These are phyloP conservation scores for Drosophila limbata DNA, from an alignment of 2,888 invertebrate species.

Conservation along the genomic window DNA sequence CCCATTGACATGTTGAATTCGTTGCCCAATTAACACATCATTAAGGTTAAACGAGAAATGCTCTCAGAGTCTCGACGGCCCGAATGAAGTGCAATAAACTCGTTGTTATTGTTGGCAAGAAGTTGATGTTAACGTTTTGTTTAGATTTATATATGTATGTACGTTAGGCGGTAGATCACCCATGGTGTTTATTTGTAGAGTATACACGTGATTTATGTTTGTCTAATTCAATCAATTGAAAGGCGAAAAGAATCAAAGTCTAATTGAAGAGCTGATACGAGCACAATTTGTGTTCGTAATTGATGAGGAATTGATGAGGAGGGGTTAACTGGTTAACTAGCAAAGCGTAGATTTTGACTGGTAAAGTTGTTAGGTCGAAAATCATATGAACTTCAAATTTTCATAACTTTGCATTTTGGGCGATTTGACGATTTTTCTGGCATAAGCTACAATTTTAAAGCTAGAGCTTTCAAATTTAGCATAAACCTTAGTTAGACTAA, in stretches of 20 bases:
- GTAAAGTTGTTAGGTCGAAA: no score
- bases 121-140: constrained; percentile 72
- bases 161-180: constrained; percentile 50
- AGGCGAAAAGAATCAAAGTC: background rate
- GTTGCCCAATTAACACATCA: constrained; percentile 76
- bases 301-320: background rate
- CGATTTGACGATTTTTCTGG: no score
- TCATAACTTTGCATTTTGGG: no score
- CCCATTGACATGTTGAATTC: constrained; percentile 70
- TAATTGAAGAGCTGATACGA: background rate
- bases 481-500: no score
- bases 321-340: no score
- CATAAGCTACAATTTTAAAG: no score
- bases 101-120: constrained; percentile 70
- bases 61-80: constrained; percentile 17
- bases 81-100: constrained; percentile 77
- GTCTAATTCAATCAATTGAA: background rate
- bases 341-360: no score
- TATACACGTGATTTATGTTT: constrained; percentile 37
- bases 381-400: no score
- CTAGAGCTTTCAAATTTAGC: no score
- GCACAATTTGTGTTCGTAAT: background rate
- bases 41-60: constrained; percentile 67
- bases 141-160: constrained; percentile 39
- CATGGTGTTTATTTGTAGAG: constrained; percentile 63